A percentile compares a stretch with the other conserved stretches of the same genome.
Conservation (phyloP, 2,888 invertebrate genomes). For the Apamea monoglypha region DNA sequence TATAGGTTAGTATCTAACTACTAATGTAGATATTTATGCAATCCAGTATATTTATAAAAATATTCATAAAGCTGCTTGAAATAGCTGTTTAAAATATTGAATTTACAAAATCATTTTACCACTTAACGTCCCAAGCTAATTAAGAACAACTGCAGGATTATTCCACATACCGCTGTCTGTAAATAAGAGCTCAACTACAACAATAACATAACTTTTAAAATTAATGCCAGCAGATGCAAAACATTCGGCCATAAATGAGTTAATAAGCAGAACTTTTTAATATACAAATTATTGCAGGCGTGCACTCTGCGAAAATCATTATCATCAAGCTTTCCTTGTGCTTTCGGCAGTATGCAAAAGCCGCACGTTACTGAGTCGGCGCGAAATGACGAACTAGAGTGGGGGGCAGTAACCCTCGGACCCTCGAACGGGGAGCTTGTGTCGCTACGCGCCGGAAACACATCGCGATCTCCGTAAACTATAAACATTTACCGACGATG, state of each 20-base stretch:
- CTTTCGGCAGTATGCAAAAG: slow-evolving; percentile 78
- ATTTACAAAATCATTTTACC: slow-evolving; percentile 18
- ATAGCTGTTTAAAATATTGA: not conserved
- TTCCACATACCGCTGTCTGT: slow-evolving; percentile 12
- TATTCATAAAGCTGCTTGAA: not conserved
- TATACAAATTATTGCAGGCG: slow-evolving; percentile 57
- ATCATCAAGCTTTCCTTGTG: slow-evolving; percentile 74
- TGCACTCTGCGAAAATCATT: slow-evolving; percentile 75
- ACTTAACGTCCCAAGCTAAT: slow-evolving; percentile 19
- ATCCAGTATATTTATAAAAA: not conserved
- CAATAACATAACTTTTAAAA: slow-evolving; percentile 27
- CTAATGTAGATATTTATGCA: not conserved
- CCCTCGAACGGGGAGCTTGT: slow-evolving; percentile 82
- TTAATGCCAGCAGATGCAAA: slow-evolving; percentile 35
- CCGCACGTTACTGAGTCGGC: slow-evolving; percentile 86
- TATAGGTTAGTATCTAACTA: not conserved
- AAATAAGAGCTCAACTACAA: slow-evolving; percentile 21
- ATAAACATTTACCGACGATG: slow-evolving; percentile 67
- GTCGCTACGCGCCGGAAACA: slow-evolving; percentile 77
- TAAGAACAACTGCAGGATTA: slow-evolving; percentile 44
- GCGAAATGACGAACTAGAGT: slow-evolving; percentile 86
- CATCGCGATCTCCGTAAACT: slow-evolving; percentile 85
- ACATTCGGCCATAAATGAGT: slow-evolving; percentile 17
- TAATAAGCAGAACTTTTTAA: slow-evolving; percentile 44
- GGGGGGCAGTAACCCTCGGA: slow-evolving; percentile 87